Percentiles rank a stretch among this genome's conserved stretches.
These are phyloP conservation scores for Lordiphosa andalusiaca DNA, from an alignment of 2,888 invertebrate genomes.

Conservation along the genomic window DNA sequence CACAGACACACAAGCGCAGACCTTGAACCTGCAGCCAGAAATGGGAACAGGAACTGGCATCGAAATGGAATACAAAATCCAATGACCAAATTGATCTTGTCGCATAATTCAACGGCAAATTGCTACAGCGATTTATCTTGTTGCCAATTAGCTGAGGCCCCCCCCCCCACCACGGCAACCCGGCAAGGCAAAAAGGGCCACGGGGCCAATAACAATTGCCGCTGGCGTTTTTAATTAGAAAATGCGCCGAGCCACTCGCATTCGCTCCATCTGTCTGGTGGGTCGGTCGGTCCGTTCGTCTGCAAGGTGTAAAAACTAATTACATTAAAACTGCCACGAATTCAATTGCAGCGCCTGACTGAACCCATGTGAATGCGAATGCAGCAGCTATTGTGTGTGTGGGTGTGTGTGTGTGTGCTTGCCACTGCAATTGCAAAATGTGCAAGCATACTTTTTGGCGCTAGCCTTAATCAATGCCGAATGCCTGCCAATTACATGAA, in stretches of 20 bases:
- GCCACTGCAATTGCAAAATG: slow-evolving; percentile 32
- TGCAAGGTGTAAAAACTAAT: slow-evolving; percentile 72
- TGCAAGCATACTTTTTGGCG: slow-evolving; percentile 52
- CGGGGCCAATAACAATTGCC: slow-evolving; percentile 54
- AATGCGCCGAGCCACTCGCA: slow-evolving; percentile 33
- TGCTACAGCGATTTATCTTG: slow-evolving; percentile 67
- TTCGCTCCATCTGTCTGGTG: slow-evolving; percentile 16
- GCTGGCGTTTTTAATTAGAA: slow-evolving; percentile 69
- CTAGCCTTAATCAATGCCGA: slow-evolving; percentile 58
- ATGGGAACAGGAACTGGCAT: no score
- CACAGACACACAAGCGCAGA: slow-evolving; percentile 16
- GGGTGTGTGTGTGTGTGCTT: slow-evolving; percentile 14
- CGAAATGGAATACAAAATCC: slow-evolving; percentile 12
- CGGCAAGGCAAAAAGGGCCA: slow-evolving; percentile 3
- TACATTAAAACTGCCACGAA: slow-evolving; percentile 73
- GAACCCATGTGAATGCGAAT: slow-evolving; percentile 13
- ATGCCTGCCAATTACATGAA: slow-evolving; percentile 42
- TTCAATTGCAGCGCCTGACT: slow-evolving; percentile 65
- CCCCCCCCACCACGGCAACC: no score
- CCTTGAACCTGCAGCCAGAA: slow-evolving; percentile 30
- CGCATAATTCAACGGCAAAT: slow-evolving; percentile 65
- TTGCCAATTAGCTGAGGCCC: slow-evolving; percentile 57
- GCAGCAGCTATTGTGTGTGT: slow-evolving; percentile 11
- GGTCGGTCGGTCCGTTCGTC: slow-evolving; percentile 1
- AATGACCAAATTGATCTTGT: slow-evolving; percentile 61